Conservation (phyloP, 1,140 invertebrate genomes). For the Stratiolaelaps scimitus region DNA sequence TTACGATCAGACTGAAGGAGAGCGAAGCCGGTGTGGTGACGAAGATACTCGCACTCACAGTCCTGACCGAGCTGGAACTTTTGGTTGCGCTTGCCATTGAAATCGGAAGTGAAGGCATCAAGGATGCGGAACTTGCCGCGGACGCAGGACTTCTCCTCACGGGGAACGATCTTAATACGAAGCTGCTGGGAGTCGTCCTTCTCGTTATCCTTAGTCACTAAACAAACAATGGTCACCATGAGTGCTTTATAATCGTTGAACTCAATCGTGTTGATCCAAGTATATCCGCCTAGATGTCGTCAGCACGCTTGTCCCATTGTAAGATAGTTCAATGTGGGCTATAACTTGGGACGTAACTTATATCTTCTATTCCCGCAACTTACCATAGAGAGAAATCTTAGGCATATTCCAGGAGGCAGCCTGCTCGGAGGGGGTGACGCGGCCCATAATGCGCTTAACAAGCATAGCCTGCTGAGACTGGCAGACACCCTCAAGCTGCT, state of each 20-base stretch:
- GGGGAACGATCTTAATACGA: neutral
- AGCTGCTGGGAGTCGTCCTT: neutral
- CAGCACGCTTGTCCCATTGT: neutral
- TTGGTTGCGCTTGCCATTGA: neutral
- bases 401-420: slow-evolving; percentile 13
- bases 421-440: neutral
- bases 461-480: slow-evolving; percentile 18
- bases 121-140: slow-evolving; percentile 1
- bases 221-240: neutral
- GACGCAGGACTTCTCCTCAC: neutral
- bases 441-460: neutral
- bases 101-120: neutral
- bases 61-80: slow-evolving; percentile 11
- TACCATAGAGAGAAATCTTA: slow-evolving; percentile 15
- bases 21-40: neutral
- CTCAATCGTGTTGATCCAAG: no score
- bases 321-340: no score
- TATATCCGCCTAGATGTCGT: no score
- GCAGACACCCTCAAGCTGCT: slow-evolving; percentile 15
- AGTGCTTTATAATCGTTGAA: no score
- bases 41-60: slow-evolving; percentile 13
- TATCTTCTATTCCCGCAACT: neutral
- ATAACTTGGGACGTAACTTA: neutral
- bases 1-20: neutral
- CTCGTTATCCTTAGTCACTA: slow-evolving; percentile 7